phyloP scores from a whole-genome alignment of 1,140 invertebrate species.

The Harlomillsia oculata region DNA sequence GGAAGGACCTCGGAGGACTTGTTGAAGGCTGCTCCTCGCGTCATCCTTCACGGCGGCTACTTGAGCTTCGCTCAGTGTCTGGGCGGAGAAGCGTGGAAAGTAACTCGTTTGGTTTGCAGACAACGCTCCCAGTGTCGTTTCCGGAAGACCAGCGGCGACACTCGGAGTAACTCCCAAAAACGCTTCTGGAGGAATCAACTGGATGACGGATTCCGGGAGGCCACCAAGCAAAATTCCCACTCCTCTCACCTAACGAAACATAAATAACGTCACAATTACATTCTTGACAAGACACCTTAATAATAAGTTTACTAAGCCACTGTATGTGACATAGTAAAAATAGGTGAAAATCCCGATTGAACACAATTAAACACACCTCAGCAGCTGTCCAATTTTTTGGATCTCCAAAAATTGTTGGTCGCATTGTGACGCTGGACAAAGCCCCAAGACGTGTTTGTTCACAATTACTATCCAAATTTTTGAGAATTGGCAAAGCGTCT shows the following conservation, averaged over 20 bases:
- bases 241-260: conserved; percentile 8
- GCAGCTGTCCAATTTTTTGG: conserved; percentile 23
- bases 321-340: too few relatives aligned
- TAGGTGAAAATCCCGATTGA: too few relatives aligned
- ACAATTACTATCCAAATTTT: conserved; percentile 13
- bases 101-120: conserved; percentile 15
- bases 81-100: conserved; percentile 29
- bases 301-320: neutral
- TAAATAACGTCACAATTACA: neutral
- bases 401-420: conserved; percentile 13
- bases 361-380: too few relatives aligned
- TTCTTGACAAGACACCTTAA: neutral
- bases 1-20: too few relatives aligned
- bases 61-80: too few relatives aligned
- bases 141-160: conserved; percentile 10
- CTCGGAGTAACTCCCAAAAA: conserved; percentile 26
- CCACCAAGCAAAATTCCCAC: conserved; percentile 24
- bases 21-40: too few relatives aligned
- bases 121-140: conserved; percentile 1
- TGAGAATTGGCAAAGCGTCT: conserved; percentile 25
- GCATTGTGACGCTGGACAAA: conserved; percentile 1
- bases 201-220: conserved; percentile 4
- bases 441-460: conserved; percentile 21
- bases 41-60: too few relatives aligned
- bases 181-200: conserved; percentile 23